Conservation (phyloP, 92 coral and sea anemone genomes). For the Diadumene lineata region DNA sequence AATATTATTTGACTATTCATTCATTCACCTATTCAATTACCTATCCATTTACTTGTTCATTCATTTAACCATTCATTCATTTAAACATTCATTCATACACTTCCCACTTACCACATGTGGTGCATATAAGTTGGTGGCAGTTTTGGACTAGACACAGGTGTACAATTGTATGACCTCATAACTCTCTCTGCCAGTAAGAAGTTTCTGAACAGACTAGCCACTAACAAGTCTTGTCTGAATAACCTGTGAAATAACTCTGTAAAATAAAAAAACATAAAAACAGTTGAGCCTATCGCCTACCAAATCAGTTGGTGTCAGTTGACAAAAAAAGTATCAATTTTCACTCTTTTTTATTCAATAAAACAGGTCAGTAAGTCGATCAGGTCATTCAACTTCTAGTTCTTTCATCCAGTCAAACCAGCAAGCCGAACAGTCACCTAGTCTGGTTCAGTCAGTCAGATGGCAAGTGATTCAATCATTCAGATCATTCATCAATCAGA, state of each 20-base stretch:
- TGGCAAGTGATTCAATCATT: too few relatives aligned
- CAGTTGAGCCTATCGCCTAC: too few relatives aligned
- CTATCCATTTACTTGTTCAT: background rate
- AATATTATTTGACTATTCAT: too few relatives aligned
- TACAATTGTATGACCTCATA: slow-evolving; percentile 96
- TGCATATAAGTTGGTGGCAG: slow-evolving; percentile 96
- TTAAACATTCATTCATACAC: background rate
- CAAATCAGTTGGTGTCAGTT: too few relatives aligned
- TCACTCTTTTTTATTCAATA: too few relatives aligned
- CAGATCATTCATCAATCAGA: too few relatives aligned
- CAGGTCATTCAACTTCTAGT: too few relatives aligned
- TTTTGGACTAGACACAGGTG: slow-evolving; percentile 85
- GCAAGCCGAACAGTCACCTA: too few relatives aligned
- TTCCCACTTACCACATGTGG: slow-evolving; percentile 83
- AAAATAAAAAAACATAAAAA: background rate
- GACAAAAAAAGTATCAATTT: too few relatives aligned
- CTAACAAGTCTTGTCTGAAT: slow-evolving; percentile 93
- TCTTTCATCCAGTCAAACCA: too few relatives aligned
- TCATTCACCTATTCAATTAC: background rate
- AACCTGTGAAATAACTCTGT: slow-evolving; percentile 94
- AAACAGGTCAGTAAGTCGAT: too few relatives aligned
- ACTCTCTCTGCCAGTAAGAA: slow-evolving; percentile 92
- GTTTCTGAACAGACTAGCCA: slow-evolving; percentile 94
- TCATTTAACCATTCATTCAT: background rate
- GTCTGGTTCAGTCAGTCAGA: too few relatives aligned